Evolutionary conservation across 30 jellyfish, hydroid and myxozoan genomes (phyloP), one percentile per base, ranked within the genome.

Genomic region (Pseudorhiza aurosa): DNA sequence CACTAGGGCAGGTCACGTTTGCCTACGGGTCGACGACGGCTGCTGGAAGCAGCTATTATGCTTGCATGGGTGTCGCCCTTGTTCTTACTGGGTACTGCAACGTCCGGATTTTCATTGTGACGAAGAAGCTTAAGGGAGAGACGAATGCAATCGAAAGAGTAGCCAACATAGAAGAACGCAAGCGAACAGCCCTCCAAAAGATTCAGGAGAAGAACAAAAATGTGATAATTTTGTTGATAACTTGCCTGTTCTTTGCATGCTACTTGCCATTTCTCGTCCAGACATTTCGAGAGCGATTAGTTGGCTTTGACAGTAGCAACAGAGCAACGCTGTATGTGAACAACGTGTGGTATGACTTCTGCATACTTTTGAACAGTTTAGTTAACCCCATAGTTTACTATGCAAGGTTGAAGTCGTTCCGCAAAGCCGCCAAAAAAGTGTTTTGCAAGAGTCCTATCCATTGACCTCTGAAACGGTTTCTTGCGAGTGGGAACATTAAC

Each of bases 351-450:
- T 15, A 49, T 5, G 58, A 64, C 2, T 64, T 30, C 22, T 17
- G 32, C 12, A 17, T 64, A 1, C 56, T 64, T 30, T 21, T 42
- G 10, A 64, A 64, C 25, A 64, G 77, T 21, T 22, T 64, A 10
- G 58, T n/a, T 0, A 64, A 64, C 77, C 77, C 77, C 8, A 14
- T 64, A 22, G 53, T 35, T 11, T 64, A 64, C 33, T 64, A 29
- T 33, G 77, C 58, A 64, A 8, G 77, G 21, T 10, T 31, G 58
- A 64, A 33, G 19, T 11, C 35, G 0, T 64, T 64, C 56, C 30
- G 77, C 3, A 4, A 15, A 14, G 77, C 77, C 15, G 77, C 58
- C n/a, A 64, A 3, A 22, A n/a, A 32, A 39, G 1, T 64, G 33
- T n/a, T 64, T 21, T 53, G 67, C 36, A 53, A 19, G n/a, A 47